phyloP scores from a whole-genome alignment of 2,113 vertebrate species.

The Leptosomus discolor region DNA sequence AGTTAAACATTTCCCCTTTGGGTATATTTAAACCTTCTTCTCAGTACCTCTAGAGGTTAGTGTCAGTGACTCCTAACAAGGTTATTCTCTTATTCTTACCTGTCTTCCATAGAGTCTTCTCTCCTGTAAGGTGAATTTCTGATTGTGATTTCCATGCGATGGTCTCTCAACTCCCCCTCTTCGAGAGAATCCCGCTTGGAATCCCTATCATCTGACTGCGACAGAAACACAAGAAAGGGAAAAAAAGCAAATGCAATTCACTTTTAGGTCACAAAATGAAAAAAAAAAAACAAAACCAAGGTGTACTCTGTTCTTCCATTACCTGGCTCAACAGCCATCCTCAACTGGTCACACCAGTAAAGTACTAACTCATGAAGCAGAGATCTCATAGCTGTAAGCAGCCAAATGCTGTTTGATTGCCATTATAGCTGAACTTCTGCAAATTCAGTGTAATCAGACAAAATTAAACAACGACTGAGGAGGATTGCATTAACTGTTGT shows the following conservation, averaged over 20 bases:
- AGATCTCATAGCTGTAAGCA: not conserved
- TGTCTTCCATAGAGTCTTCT: conserved; percentile 93
- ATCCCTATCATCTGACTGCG: conserved; percentile 95
- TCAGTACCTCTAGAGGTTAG: rapidly evolving
- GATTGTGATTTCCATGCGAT: conserved; percentile 98
- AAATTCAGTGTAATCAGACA: not conserved
- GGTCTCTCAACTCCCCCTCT: conserved; percentile 97
- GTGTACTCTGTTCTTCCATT: no score
- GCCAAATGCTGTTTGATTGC: not conserved
- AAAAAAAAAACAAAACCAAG: rapidly evolving
- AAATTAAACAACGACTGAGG: not conserved
- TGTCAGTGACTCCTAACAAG: not conserved
- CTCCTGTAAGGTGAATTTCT: conserved; percentile 92
- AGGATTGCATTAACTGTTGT: rapidly evolving
- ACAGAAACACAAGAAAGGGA: not conserved
- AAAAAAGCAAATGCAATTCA: not conserved
- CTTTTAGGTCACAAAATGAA: rapidly evolving
- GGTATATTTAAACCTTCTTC: not conserved
- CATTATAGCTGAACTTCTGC: not conserved
- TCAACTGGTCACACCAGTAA: rapidly evolving
- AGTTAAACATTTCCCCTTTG: not conserved
- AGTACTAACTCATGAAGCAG: not conserved
- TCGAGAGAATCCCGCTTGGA: conserved; percentile 96
- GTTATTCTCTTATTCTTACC: conserved; percentile 58
- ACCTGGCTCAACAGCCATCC: not conserved